These are phyloP conservation scores for Danio rerio DNA, from an alignment of 2,113 vertebrate species.

Conservation along the genomic window DNA sequence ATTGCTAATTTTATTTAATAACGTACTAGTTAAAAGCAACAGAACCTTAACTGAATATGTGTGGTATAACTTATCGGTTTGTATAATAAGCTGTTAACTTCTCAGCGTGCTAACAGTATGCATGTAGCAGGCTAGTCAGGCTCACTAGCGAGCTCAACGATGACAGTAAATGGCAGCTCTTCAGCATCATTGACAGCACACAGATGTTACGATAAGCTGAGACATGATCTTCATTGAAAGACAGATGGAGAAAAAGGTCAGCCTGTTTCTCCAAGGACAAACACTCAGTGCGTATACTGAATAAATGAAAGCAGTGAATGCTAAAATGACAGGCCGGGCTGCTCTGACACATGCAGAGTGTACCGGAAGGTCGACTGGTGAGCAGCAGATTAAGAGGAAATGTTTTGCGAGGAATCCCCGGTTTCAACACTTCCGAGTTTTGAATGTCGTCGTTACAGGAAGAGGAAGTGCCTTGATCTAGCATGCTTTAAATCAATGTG, in stretches of 20 bases:
- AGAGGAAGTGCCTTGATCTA: slow-evolving; percentile 12
- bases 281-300: background rate
- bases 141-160: too few relatives aligned
- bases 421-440: background rate
- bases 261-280: background rate
- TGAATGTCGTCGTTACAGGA: background rate
- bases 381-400: background rate
- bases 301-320: background rate
- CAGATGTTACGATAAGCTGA: background rate
- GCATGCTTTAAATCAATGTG: background rate
- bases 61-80: too few relatives aligned
- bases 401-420: background rate
- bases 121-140: background rate
- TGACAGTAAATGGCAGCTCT: too few relatives aligned
- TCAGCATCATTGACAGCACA: too few relatives aligned
- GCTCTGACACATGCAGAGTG: background rate
- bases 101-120: background rate
- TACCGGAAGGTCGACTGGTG: background rate
- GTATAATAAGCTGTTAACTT: background rate
- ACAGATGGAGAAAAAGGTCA: background rate
- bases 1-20: too few relatives aligned
- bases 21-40: too few relatives aligned
- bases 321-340: background rate
- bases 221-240: slow-evolving; percentile 40
- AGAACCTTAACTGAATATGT: too few relatives aligned